Evolutionary conservation across 2,113 vertebrate genomes (phyloP), one percentile per base, ranked within the genome.

Genomic region (Eubucco bourcierii): DNA sequence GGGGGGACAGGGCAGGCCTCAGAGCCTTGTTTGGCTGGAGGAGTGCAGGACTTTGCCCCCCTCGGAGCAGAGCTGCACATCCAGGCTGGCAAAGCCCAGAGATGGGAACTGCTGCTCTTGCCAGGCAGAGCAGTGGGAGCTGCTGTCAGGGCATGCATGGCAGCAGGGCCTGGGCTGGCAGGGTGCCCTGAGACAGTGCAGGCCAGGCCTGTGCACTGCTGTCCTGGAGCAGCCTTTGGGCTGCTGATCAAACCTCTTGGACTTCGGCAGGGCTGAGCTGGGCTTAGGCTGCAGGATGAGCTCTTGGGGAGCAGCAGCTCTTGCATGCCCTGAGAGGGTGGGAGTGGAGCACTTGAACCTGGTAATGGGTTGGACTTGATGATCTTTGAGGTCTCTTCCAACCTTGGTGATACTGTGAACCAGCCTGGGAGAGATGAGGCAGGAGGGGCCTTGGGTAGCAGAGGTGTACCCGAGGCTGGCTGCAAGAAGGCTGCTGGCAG

Each of bases 91-190:
- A 17, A 9, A 28, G 50, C 6, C 15, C 31, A 7, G 50, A 3
- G 0, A 1, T 20, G 11, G 0, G 79, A 53, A 20, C 60, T 53
- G 37, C 20, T 9, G 44, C 29, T 24, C 25, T n/a, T 3, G 10
- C 58, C 23, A 7, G 9, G 15, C 8, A 0, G 34, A 2, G 44
- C 37, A 58, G 59, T 1, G 24, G 27, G 31, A 33, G 55, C 17
- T 27, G 80, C 8, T 17, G 37, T 1, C 19, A 21, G 52, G n/a
- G 31, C 10, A 0, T 2, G 58, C 13, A 29, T 14, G 64, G 37
- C 37, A 16, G 63, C 9, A 31, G 64, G 37, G 59, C 27, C 9
- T 14, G 6, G 33, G 10, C 52, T 12, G 11, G 10, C 46, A 10
- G 59, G 5, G 50, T 31, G 18, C 16, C 59, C 31, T 3, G 7